Evolutionary conservation across 2,888 invertebrate genomes (phyloP).

Genomic region (Coelopa pilipes): DNA sequence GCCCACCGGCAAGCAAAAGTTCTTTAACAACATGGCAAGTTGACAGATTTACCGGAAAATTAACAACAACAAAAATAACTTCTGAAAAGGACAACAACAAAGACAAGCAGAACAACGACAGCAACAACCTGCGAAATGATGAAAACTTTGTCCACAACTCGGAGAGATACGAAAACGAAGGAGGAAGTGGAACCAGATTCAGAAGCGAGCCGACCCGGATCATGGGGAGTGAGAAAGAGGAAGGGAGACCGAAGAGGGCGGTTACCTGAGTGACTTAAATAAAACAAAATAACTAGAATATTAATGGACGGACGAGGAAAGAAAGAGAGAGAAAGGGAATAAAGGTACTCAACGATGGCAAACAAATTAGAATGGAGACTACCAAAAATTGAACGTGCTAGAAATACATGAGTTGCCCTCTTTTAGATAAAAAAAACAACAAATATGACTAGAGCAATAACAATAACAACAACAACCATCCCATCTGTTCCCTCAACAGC

Average conservation of each 20-base stretch:
- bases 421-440: background rate
- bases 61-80: constrained; percentile 38
- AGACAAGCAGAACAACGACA: constrained; percentile 5
- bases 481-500: constrained; percentile 18
- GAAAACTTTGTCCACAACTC: constrained; percentile 10
- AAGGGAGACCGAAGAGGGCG: background rate
- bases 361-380: constrained; percentile 24
- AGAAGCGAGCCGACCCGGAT: constrained; percentile 7
- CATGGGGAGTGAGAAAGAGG: background rate
- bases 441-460: constrained; percentile 27
- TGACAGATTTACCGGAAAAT: constrained; percentile 46
- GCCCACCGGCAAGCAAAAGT: background rate
- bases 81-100: background rate
- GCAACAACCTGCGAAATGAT: constrained; percentile 14
- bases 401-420: constrained; percentile 22
- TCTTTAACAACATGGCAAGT: constrained; percentile 33
- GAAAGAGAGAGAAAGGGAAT: background rate
- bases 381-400: constrained; percentile 14
- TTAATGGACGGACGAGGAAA: background rate
- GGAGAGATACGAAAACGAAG: background rate
- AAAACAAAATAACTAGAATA: background rate
- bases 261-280: background rate
- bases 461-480: constrained; percentile 14
- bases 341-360: background rate
- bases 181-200: background rate